Base-by-base conservation (phyloP, 2,797 vertebrate genomes). In the Coregonus suidteri region DNA sequence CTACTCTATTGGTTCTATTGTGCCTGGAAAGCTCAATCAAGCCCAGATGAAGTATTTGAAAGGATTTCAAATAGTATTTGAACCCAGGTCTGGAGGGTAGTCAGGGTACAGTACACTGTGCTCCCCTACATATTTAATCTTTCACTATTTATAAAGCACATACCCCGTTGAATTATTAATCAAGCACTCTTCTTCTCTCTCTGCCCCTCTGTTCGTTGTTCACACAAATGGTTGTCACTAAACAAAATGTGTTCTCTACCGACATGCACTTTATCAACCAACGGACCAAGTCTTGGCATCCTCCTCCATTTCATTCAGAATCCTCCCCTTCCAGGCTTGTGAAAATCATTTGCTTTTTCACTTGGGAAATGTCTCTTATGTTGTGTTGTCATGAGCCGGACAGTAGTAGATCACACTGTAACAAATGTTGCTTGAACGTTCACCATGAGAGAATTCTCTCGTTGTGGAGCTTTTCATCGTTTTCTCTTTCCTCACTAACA, bases 91-190 rank as follows among this genome's bases (percentile, higher is more conserved):
- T 47, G 35, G 16, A 37, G 31, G 16, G 34, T 37, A 7, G 16
- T 70, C 37, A 41, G 34, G 16, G 16, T 70, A 41, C 68, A 20
- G 41, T 18, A 47, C n/a, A 47, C 20, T 30, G 20, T 34, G 20
- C 41, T 52, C 62, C 31, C 31, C 56, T 74, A 37, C 56, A 74
- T 64, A 41, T 64, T 74, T 74, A 9, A 47, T 74, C 35, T 4
- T n/a, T 62, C 73, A 25, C 56, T 74, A 74, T 74, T 74, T 74
- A 64, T 74, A 74, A 64, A 74, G 41, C 56, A 74, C 54, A 37
- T 30, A 16, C 54, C n/a, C 62, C 20, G 4, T 3, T 74, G 35
- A 74, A 74, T 74, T 74, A 74, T 74, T 62, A 14, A 74, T 65
- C n/a, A 41, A 37, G 73, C 14, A 15, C 56, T 37, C 25, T n/a